A percentile compares a stretch with the other conserved stretches of the same genome.
Conservation (phyloP, 30 jellyfish, hydroid and myxozoan genomes). For the Sanderia malayensis region DNA sequence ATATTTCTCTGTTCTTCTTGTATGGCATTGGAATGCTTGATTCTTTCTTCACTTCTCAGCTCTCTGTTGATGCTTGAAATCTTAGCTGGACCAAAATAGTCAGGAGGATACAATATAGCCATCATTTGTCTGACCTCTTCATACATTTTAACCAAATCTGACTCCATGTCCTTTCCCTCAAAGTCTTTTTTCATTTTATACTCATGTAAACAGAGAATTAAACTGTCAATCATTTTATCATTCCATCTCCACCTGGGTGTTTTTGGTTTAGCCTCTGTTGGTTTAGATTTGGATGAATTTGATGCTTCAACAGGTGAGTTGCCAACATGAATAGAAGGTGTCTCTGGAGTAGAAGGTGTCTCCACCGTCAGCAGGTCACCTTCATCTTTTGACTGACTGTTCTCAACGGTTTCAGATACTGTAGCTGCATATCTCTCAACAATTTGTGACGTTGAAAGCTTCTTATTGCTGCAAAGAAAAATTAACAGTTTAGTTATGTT, state of each 20-base stretch:
- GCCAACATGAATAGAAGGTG: conserved; percentile 2
- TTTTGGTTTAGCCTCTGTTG: conserved; percentile 10
- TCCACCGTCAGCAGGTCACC: conserved; percentile 1
- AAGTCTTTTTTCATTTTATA: too few species aligned
- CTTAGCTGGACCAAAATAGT: conserved; percentile 29
- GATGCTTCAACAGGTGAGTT: background rate
- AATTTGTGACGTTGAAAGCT: conserved; percentile 14
- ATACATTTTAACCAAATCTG: conserved; percentile 12
- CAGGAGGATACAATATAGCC: conserved; percentile 47
- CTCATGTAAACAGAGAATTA: conserved; percentile 8
- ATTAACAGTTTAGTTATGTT: background rate
- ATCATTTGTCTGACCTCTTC: conserved; percentile 23
- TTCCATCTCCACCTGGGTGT: conserved; percentile 34
- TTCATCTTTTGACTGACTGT: background rate
- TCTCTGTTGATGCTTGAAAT: background rate
- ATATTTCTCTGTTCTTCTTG: background rate
- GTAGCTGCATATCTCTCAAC: too few species aligned
- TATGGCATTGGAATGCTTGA: too few species aligned
- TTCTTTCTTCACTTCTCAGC: background rate
- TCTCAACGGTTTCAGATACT: too few species aligned
- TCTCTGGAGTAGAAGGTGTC: conserved; percentile 2
- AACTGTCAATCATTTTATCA: conserved; percentile 31
- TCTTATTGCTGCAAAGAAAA: conserved; percentile 15
- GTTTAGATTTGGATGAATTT: conserved; percentile 1
- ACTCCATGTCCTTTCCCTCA: too few species aligned